These are phyloP conservation scores for Mormyrops boulengeri DNA, from an alignment of 2,797 vertebrate species.

Conservation along the genomic window DNA sequence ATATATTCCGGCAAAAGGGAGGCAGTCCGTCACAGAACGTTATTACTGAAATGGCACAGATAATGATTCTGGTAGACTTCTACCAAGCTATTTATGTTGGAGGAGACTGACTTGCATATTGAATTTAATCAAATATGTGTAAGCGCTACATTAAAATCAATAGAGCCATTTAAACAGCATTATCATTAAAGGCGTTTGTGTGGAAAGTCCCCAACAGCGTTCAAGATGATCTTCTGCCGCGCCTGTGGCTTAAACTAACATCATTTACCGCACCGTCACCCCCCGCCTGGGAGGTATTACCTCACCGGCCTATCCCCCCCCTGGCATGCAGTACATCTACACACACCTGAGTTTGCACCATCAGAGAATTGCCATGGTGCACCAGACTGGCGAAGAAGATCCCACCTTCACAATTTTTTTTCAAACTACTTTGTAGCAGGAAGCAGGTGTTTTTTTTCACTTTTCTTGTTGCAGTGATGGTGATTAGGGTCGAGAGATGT, in stretches of 20 bases:
- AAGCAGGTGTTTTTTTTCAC: background rate
- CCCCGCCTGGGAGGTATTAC: conserved; percentile 22
- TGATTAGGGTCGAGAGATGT: background rate
- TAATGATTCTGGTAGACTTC: conserved; percentile 59
- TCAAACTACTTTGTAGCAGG: background rate
- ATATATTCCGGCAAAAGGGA: conserved; percentile 33
- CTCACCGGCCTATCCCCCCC: background rate
- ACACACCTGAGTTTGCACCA: background rate
- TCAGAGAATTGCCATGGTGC: background rate
- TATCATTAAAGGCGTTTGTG: conserved; percentile 55
- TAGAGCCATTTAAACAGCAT: conserved; percentile 58
- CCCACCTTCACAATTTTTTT: background rate
- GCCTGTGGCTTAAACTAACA: conserved; percentile 55
- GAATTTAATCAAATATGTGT: conserved; percentile 60
- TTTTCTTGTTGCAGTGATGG: background rate
- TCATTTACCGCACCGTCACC: conserved; percentile 50
- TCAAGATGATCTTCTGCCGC: conserved; percentile 35
- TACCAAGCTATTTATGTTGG: conserved; percentile 54
- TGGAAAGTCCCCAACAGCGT: conserved; percentile 38
- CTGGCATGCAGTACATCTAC: background rate
- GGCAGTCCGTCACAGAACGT: conserved; percentile 39
- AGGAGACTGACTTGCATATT: conserved; percentile 50
- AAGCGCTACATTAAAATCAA: conserved; percentile 60
- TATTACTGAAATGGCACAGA: conserved; percentile 56
- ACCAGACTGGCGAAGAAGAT: background rate